A percentile compares a stretch with the other conserved stretches of the same genome.
Evolutionary conservation across 2,888 invertebrate genomes (phyloP).

Genomic region (Parasteatoda lunata): DNA sequence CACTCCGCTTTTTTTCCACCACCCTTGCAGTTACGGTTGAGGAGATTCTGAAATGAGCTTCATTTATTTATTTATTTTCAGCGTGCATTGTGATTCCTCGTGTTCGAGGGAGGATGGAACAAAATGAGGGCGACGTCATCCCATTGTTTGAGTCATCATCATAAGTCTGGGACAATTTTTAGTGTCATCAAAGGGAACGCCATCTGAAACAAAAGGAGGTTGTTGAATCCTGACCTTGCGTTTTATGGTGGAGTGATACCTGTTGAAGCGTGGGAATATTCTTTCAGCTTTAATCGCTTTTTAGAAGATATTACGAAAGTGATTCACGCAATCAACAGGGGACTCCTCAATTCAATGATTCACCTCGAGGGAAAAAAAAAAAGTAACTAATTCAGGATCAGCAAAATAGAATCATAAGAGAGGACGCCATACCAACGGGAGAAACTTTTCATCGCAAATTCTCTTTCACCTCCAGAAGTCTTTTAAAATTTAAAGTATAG

Average conservation of each 20-base stretch:
- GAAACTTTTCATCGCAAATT: too few relatives aligned
- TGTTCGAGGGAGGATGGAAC: neutral
- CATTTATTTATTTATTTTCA: neutral
- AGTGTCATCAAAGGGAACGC: constrained; percentile 2
- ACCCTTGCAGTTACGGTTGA: neutral
- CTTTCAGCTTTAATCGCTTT: neutral
- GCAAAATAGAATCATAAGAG: too few relatives aligned
- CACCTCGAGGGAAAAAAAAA: too few relatives aligned
- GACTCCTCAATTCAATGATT: too few relatives aligned
- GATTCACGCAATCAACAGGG: too few relatives aligned
- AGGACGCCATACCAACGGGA: too few relatives aligned
- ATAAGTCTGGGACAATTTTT: neutral
- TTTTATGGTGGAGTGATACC: neutral
- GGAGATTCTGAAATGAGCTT: neutral
- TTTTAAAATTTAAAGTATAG: too few relatives aligned
- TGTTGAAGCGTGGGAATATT: neutral
- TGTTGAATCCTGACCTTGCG: neutral
- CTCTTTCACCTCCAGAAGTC: too few relatives aligned
- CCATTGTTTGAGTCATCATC: neutral
- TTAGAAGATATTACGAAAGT: too few relatives aligned
- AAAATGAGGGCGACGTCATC: neutral
- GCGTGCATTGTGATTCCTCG: neutral
- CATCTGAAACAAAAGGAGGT: neutral
- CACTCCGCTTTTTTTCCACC: neutral
- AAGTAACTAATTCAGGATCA: too few relatives aligned